Evolutionary conservation across 2,888 invertebrate genomes (phyloP).

Genomic region (Andrena bicolor): DNA sequence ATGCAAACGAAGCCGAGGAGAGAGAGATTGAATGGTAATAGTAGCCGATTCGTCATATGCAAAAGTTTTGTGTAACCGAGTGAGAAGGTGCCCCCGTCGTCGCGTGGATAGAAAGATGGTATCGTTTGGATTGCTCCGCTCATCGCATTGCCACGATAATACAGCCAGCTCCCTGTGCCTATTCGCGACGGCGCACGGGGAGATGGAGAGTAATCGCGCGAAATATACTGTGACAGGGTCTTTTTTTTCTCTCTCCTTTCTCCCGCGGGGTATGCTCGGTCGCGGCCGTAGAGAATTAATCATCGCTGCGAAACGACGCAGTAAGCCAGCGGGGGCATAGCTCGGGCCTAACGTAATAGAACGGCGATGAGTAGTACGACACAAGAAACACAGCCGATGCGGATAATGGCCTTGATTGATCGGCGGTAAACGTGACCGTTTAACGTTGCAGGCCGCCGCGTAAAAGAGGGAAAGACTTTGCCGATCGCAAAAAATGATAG

Average conservation of each 20-base stretch:
- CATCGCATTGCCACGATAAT: slow-evolving; percentile 68
- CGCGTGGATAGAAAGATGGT: slow-evolving; percentile 76
- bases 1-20: slow-evolving; percentile 80
- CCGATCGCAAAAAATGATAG: slow-evolving; percentile 60
- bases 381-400: slow-evolving; percentile 63
- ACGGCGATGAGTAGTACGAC: slow-evolving; percentile 67
- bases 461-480: slow-evolving; percentile 49
- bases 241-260: slow-evolving; percentile 43
- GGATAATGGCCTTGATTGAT: slow-evolving; percentile 73
- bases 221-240: slow-evolving; percentile 73
- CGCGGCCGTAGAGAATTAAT: slow-evolving; percentile 68
- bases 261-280: slow-evolving; percentile 54
- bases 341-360: slow-evolving; percentile 71
- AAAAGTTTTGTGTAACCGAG: slow-evolving; percentile 75
- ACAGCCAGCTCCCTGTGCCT: slow-evolving; percentile 48
- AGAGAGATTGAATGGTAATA: slow-evolving; percentile 83
- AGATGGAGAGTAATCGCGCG: slow-evolving; percentile 78
- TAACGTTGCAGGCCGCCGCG: slow-evolving; percentile 47
- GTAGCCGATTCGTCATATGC: slow-evolving; percentile 84
- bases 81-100: slow-evolving; percentile 69
- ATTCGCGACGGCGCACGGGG: slow-evolving; percentile 72
- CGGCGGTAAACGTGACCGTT: slow-evolving; percentile 68
- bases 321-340: slow-evolving; percentile 65
- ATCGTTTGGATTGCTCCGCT: slow-evolving; percentile 80
- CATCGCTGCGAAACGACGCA: slow-evolving; percentile 73